A percentile compares a stretch with the other conserved stretches of the same genome.
Evolutionary conservation across 2,888 invertebrate species (phyloP).

Genomic region (Palloptera scutellata): DNA sequence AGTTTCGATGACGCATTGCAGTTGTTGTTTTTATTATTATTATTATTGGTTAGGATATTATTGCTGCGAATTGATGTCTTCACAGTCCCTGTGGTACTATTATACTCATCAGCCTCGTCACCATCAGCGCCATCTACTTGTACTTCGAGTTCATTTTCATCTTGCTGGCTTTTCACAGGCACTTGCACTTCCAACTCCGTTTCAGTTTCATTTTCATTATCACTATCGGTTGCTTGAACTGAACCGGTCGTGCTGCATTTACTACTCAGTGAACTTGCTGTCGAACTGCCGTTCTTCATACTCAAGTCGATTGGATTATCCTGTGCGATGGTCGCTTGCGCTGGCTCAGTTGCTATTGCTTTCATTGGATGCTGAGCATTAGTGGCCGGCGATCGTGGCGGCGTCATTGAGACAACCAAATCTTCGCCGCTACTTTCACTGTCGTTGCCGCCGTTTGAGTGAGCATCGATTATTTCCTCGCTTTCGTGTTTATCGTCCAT

Average conservation of each 20-base stretch:
- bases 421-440: constrained; percentile 64
- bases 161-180: background rate
- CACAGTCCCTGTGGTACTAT: constrained; percentile 36
- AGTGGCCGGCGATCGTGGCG: constrained; percentile 66
- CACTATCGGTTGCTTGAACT: constrained; percentile 41
- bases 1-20: constrained; percentile 11
- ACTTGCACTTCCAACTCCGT: background rate
- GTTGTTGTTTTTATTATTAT: constrained; percentile 41
- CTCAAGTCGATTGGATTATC: constrained; percentile 85
- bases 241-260: constrained; percentile 49
- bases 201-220: constrained; percentile 34
- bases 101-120: constrained; percentile 33
- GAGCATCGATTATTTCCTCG: constrained; percentile 22
- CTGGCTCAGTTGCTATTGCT: constrained; percentile 43
- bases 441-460: constrained; percentile 34
- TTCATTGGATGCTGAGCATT: constrained; percentile 1
- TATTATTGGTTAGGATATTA: constrained; percentile 40
- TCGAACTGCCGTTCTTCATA: constrained; percentile 72
- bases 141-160: background rate
- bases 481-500: background rate
- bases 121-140: constrained; percentile 35
- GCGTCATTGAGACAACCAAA: constrained; percentile 68
- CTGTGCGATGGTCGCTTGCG: constrained; percentile 62
- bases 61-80: constrained; percentile 40
- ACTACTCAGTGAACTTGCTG: constrained; percentile 53